phyloP scores from a whole-genome alignment of 2,888 invertebrate genomes.

The Parnassius apollo region DNA sequence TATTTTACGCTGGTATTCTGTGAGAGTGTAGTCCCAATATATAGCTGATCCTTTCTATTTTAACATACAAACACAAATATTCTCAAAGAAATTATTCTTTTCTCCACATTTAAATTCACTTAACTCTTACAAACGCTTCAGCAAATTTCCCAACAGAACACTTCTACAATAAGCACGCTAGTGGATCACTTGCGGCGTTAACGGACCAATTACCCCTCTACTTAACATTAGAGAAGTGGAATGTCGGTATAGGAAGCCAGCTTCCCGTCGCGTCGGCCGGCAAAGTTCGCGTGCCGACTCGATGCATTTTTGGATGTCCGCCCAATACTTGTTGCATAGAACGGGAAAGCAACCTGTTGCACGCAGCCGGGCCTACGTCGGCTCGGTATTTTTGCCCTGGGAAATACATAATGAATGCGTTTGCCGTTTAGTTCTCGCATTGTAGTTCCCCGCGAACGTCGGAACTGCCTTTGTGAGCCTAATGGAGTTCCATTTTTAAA shows the following conservation, averaged over 20 bases:
- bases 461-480: slow-evolving; percentile 37
- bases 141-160: slow-evolving; percentile 15
- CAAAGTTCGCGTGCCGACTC: slow-evolving; percentile 58
- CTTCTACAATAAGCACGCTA: slow-evolving; percentile 15
- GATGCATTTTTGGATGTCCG: slow-evolving; percentile 80
- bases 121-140: not conserved
- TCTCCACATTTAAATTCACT: not conserved
- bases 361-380: slow-evolving; percentile 46
- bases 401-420: slow-evolving; percentile 78
- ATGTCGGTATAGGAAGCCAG: slow-evolving; percentile 47
- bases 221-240: slow-evolving; percentile 40
- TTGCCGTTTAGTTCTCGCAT: slow-evolving; percentile 59
- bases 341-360: slow-evolving; percentile 70
- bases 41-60: no score
- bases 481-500: slow-evolving; percentile 42
- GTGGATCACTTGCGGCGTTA: slow-evolving; percentile 20
- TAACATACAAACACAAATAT: no score
- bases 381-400: slow-evolving; percentile 67
- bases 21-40: no score
- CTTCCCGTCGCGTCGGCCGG: slow-evolving; percentile 45
- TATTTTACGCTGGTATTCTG: no score
- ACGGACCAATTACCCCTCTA: slow-evolving; percentile 33
- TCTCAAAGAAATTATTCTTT: not conserved
- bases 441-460: slow-evolving; percentile 56
- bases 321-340: slow-evolving; percentile 78